These are phyloP conservation scores for Chrysomallon squamiferum DNA, from an alignment of 1,140 invertebrate genomes.

Conservation along the genomic window DNA sequence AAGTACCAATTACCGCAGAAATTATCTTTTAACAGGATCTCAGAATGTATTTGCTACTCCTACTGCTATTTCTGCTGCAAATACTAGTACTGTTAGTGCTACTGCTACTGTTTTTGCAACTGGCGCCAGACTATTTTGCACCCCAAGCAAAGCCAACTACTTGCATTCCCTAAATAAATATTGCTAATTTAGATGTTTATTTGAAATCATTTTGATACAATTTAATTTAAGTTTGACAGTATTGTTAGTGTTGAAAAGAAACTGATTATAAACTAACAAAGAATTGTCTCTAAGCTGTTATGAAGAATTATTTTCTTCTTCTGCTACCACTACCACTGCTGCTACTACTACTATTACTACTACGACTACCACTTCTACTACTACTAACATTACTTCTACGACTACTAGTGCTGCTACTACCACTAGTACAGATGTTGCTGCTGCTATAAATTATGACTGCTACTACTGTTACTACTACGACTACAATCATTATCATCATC, in stretches of 20 bases:
- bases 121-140: no score
- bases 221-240: not conserved
- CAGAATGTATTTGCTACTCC: no score
- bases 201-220: not conserved
- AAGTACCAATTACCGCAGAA: no score
- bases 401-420: constrained; percentile 9
- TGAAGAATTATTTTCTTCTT: constrained; percentile 12
- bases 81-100: not conserved
- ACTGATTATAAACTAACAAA: not conserved
- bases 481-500: not conserved
- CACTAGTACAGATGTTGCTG: constrained; percentile 8
- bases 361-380: constrained; percentile 13
- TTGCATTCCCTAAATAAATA: no score
- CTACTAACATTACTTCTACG: constrained; percentile 8
- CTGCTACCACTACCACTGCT: constrained; percentile 22
- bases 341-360: constrained; percentile 22
- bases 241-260: not conserved
- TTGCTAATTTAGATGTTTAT: no score
- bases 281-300: not conserved
- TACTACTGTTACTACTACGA: constrained; percentile 1
- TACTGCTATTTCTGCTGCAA: not conserved
- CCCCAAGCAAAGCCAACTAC: no score
- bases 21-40: no score
- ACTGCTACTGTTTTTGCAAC: not conserved
- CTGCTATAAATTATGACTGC: constrained; percentile 11